Percentiles rank a stretch among this genome's conserved stretches.
Evolutionary conservation across 1,140 invertebrate species (phyloP).

Genomic region (Caerostris extrusa): DNA sequence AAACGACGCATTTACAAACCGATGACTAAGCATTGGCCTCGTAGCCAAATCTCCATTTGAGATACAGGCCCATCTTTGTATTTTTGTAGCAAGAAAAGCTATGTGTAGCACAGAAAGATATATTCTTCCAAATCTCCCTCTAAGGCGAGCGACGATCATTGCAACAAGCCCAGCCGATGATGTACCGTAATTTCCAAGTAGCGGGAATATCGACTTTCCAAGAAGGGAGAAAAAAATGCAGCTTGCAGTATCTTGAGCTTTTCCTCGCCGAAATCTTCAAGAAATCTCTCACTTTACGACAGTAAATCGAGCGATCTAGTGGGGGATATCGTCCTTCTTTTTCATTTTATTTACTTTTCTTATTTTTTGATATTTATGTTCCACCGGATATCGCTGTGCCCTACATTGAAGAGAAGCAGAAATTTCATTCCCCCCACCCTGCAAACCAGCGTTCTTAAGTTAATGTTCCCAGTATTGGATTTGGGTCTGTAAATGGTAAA

Average conservation of each 20-base stretch:
- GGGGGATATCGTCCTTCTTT: constrained; percentile 22
- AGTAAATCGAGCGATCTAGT: constrained; percentile 49
- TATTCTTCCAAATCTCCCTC: not conserved
- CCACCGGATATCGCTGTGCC: constrained; percentile 6
- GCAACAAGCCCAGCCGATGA: constrained; percentile 12
- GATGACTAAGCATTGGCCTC: not conserved
- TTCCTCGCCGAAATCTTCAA: constrained; percentile 27
- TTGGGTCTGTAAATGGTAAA: constrained; percentile 47
- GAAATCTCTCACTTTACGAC: constrained; percentile 46
- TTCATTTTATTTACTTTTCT: constrained; percentile 16
- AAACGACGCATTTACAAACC: too few species aligned
- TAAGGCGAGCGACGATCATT: not conserved
- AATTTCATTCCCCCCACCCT: not conserved
- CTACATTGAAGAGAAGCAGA: not conserved
- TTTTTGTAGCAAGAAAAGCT: not conserved
- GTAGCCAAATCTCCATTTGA: not conserved
- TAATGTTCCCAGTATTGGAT: constrained; percentile 47
- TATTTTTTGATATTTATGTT: constrained; percentile 33
- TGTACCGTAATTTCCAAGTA: constrained; percentile 39
- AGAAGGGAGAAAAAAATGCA: not conserved
- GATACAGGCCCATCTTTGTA: constrained; percentile 9
- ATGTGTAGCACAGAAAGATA: not conserved
- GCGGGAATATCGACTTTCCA: constrained; percentile 38
- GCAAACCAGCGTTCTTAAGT: constrained; percentile 19
- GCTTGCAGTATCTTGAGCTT: not conserved